Percentiles rank a stretch among this genome's conserved stretches.
These are phyloP conservation scores for Trissolcus japonicus DNA, from an alignment of 2,888 invertebrate genomes.

Conservation along the genomic window DNA sequence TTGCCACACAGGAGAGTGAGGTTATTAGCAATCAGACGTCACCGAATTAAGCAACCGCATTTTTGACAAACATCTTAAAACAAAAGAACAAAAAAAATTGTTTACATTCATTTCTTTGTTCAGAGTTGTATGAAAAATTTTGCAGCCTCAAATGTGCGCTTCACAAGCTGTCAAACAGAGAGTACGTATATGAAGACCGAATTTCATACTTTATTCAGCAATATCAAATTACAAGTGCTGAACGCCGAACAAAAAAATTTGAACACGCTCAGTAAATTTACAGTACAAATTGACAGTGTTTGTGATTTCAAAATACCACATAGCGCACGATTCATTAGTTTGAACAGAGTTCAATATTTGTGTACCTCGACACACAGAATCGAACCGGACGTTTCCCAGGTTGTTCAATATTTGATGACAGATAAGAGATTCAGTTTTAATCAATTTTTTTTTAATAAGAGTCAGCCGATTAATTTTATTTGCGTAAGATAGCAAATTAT, in stretches of 20 bases:
- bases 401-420: conserved; percentile 40
- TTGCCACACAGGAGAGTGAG: background rate
- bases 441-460: conserved; percentile 44
- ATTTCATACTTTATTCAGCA: no score
- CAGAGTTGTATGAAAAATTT: background rate
- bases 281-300: conserved; percentile 5
- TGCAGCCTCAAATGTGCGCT: no score
- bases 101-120: background rate
- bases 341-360: conserved; percentile 12
- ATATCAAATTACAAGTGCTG: conserved; percentile 6
- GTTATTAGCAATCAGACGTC: conserved; percentile 1
- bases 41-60: background rate
- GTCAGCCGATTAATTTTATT: conserved; percentile 21
- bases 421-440: conserved; percentile 39
- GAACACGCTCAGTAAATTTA: background rate
- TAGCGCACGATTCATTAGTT: conserved; percentile 2
- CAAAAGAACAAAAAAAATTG: no score
- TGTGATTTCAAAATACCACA: conserved; percentile 1
- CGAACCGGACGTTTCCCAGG: conserved; percentile 37
- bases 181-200: no score
- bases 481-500: conserved; percentile 35
- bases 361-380: conserved; percentile 1
- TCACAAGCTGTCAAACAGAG: no score
- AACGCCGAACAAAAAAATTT: background rate
- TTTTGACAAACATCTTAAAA: no score